Evolutionary conservation across 2,113 vertebrate genomes (phyloP), one percentile per base, ranked within the genome.

Genomic region (Balaeniceps rex): DNA sequence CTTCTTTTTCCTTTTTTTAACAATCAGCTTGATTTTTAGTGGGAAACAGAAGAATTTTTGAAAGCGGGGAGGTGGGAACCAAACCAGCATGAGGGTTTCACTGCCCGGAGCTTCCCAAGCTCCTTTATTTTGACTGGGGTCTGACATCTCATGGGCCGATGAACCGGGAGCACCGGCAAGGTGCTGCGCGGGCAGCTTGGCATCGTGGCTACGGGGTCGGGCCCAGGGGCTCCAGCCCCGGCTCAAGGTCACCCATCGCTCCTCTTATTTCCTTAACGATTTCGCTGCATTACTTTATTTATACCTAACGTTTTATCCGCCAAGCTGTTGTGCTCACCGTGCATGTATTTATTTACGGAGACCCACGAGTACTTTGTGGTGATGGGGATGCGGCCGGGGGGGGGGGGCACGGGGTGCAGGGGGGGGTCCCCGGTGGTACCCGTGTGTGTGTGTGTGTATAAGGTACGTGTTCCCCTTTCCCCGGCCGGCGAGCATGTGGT

Each of bases 271-370:
- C 72, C 29, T 4, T 7, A n/a, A 19, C 3, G 15, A 24, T 46
- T 72, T 51, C 2, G 0, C 83, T 4, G 51, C 49, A 10, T 44
- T 2, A 24, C 42, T 19, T 87, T 9, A 8, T 71, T 86, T 22
- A 28, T 12, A 2, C 29, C 58, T 3, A 2, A 22, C 4, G 1
- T 28, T 3, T 11, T 34, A 4, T 5, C 33, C 4, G 5, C 78
- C 25, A 1, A 64, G 25, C 46, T 2, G 0, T 33, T 13, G 3
- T 6, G 6, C 55, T n/a, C 1, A 0, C 44, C 3, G 13, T 1
- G 31, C 11, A 0, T 6, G 8, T 11, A 4, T 40, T 69, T 34
- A 15, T 60, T 44, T 18, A 2, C 1, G 2, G 63, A 10, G 81
- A 44, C 3, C 63, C 28, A 0, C 0, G 36, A 9, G 49, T 6